phyloP scores from a whole-genome alignment of 64 coral and sea anemone genomes.

The Astreopora myriophthalma region DNA sequence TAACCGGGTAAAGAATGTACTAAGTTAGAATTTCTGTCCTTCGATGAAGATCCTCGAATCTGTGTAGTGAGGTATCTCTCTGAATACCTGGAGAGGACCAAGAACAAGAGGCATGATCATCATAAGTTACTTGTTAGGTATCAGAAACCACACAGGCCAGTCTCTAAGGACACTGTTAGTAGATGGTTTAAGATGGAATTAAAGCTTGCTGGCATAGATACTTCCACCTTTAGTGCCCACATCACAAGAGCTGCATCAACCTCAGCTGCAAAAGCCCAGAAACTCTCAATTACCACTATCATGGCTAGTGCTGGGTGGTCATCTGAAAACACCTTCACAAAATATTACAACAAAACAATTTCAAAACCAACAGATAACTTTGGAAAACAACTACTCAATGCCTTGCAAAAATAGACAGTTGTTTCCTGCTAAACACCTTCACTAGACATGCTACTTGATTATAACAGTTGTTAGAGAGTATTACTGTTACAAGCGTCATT shows the following conservation, averaged over 20 bases:
- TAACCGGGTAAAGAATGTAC: not conserved
- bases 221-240: slow-evolving; percentile 47
- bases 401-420: slow-evolving; percentile 9
- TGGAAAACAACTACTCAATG: slow-evolving; percentile 26
- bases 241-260: slow-evolving; percentile 61
- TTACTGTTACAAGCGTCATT: not conserved
- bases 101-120: slow-evolving; percentile 1
- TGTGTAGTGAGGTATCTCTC: slow-evolving; percentile 28
- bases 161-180: slow-evolving; percentile 40
- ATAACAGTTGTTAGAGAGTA: not conserved
- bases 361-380: slow-evolving; percentile 23
- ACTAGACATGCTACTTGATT: not conserved
- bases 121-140: slow-evolving; percentile 33
- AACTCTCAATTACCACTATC: slow-evolving; percentile 35
- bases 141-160: slow-evolving; percentile 21
- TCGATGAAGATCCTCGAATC: not conserved
- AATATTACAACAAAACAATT: slow-evolving; percentile 54
- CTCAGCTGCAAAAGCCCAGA: slow-evolving; percentile 20
- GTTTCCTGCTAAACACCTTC: not conserved
- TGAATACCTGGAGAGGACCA: slow-evolving; percentile 48
- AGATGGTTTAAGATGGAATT: slow-evolving; percentile 28
- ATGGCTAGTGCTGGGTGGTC: slow-evolving; percentile 36
- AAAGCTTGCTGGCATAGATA: slow-evolving; percentile 45
- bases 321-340: slow-evolving; percentile 21
- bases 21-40: not conserved